Evolutionary conservation across 2,113 vertebrate species (phyloP).

Genomic region (Pelusios castaneus): DNA sequence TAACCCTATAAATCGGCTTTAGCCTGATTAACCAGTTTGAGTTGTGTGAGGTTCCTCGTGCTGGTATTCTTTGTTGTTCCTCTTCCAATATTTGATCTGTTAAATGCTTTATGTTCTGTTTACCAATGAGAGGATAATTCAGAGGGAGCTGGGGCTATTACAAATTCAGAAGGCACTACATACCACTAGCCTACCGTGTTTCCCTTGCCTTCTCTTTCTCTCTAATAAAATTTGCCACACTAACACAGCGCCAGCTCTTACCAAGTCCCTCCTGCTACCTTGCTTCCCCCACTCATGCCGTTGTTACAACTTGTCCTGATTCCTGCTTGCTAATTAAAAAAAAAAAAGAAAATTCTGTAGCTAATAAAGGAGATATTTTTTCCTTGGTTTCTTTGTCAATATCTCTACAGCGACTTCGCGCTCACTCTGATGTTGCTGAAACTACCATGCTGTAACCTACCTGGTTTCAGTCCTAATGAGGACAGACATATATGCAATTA

Average conservation of each 20-base stretch:
- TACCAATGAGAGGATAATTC: slow-evolving; percentile 35
- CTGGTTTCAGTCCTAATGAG: background rate
- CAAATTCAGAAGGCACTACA: slow-evolving; percentile 29
- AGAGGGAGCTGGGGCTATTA: slow-evolving; percentile 39
- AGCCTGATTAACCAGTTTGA: background rate
- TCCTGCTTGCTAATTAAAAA: slow-evolving; percentile 64
- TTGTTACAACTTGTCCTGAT: slow-evolving; percentile 50
- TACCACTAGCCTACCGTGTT: background rate
- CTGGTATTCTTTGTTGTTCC: background rate
- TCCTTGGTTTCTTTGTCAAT: slow-evolving; percentile 23
- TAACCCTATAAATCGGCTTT: background rate
- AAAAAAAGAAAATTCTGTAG: background rate
- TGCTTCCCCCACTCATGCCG: background rate
- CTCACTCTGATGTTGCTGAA: background rate
- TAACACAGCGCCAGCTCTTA: slow-evolving; percentile 23
- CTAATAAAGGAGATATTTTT: slow-evolving; percentile 11
- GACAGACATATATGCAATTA: background rate
- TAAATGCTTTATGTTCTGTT: slow-evolving; percentile 8
- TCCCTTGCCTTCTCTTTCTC: slow-evolving; percentile 40
- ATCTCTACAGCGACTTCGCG: background rate
- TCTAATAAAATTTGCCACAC: slow-evolving; percentile 46
- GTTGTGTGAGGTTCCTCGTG: background rate
- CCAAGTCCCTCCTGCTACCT: background rate
- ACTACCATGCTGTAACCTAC: background rate
- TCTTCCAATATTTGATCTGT: slow-evolving; percentile 39